Evolutionary conservation across 2,113 vertebrate species (phyloP).

Genomic region (Lepisosteus oculatus): DNA sequence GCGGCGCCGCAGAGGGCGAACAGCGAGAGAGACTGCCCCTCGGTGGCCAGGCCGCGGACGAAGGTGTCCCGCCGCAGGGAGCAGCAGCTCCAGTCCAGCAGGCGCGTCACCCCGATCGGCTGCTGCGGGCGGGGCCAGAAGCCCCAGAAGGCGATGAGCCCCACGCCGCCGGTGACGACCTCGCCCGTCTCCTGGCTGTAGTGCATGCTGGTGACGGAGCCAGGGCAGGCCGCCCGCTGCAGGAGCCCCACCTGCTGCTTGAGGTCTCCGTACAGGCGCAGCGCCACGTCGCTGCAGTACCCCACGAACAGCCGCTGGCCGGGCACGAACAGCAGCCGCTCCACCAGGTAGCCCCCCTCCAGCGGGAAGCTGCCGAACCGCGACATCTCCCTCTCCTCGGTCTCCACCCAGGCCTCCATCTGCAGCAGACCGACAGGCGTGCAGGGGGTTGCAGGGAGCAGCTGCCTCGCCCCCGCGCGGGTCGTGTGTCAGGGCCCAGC

Average conservation of each 20-base stretch:
- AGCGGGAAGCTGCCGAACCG: constrained; percentile 35
- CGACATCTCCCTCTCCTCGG: constrained; percentile 8
- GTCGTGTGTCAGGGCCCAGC: too few relatives aligned
- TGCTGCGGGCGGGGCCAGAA: constrained; percentile 24
- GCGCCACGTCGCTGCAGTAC: constrained; percentile 50
- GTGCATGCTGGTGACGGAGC: constrained; percentile 51
- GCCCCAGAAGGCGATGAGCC: constrained; percentile 46
- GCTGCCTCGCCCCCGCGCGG: too few relatives aligned
- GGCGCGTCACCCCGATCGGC: constrained; percentile 28
- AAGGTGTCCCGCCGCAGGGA: constrained; percentile 35
- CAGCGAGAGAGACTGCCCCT: constrained; percentile 28
- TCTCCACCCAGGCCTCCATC: constrained; percentile 24
- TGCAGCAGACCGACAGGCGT: too few relatives aligned
- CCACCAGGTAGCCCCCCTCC: constrained; percentile 29
- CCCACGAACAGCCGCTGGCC: constrained; percentile 38
- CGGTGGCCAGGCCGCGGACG: constrained; percentile 38
- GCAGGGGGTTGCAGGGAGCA: not conserved
- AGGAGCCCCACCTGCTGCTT: constrained; percentile 38
- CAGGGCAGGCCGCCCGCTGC: constrained; percentile 31
- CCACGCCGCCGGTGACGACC: constrained; percentile 47
- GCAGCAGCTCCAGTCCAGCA: constrained; percentile 16
- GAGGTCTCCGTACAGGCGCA: constrained; percentile 54
- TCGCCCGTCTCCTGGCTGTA: constrained; percentile 43
- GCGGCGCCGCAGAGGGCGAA: constrained; percentile 47
- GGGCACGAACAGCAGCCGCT: constrained; percentile 35